Base-by-base conservation (phyloP, 1,140 invertebrate genomes). In the Drosophila subobscura region DNA sequence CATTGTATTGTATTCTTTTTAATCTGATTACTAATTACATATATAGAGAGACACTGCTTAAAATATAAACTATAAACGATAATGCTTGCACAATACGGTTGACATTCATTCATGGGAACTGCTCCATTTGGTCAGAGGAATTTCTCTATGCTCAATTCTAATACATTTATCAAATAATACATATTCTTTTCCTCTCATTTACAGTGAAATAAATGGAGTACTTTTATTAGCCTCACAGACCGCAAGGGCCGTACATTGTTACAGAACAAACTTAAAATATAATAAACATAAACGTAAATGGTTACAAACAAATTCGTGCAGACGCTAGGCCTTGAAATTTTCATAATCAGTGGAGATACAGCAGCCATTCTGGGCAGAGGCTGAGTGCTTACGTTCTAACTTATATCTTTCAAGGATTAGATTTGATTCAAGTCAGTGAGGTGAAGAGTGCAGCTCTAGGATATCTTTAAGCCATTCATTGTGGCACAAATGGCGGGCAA, bases 11-110 rank as follows among this genome's bases (percentile, higher is more conserved):
- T 70, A 73, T 78, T 72, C 27, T 52, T 68, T 73, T 44, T 58
- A 80, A 78, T 68, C 60, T 52, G 63, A 72, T 80, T 76, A 81
- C 73, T 81, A 81, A 77, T 77, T 68, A 64, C 50, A 53, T 57
- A 20, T 20, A 20, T 20, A 20, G 16, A 72, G 58, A 72, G 51
- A 60, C 73, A 56, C 58, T 50, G 68, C 63, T 83, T 81, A 77
- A 68, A 57, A 64, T 65, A 79, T 58, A 64, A 57, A 51, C 6
- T 56, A 58, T 70, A 71, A 47, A 71, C 49, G 45, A 55, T 41
- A 57, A 47, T 56, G 25, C 41, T 55, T 45, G 10, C 52, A 64
- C 54, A 55, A 54, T 73, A 42, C 44, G 40, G 10, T 37, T 49
- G 10, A 25, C 50, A 49, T 72, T 37, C 68, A 27, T 50, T 60